phyloP scores from a whole-genome alignment of 2,113 vertebrate genomes.

The Elephantulus edwardii region DNA sequence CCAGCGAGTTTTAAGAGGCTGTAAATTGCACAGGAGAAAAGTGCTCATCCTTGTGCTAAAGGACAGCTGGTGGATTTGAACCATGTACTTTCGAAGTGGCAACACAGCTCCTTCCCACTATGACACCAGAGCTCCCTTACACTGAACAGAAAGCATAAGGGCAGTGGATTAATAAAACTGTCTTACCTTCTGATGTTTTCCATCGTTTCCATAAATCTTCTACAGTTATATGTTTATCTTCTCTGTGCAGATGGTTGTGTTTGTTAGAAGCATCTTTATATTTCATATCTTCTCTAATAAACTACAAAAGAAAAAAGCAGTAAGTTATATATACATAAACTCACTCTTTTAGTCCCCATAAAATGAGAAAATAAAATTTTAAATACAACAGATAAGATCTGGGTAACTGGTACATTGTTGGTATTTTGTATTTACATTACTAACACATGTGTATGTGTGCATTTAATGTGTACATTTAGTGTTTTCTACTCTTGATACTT shows the following conservation, averaged over 20 bases:
- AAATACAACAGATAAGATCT: conserved; percentile 2
- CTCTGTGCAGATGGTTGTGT: conserved; percentile 95
- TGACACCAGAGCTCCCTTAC: too few relatives aligned
- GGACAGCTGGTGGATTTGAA: too few relatives aligned
- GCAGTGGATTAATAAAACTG: neutral
- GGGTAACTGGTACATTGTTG: neutral
- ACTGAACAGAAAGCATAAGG: neutral
- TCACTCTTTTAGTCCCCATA: conserved; percentile 3
- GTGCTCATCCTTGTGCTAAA: too few relatives aligned
- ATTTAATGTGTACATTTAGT: neutral
- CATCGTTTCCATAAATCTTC: conserved; percentile 98
- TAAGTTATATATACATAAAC: conserved; percentile 54
- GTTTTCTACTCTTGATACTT: neutral
- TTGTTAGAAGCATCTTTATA: conserved; percentile 96
- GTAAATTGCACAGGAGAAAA: too few relatives aligned
- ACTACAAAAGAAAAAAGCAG: conserved; percentile 84
- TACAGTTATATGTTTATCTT: conserved; percentile 98
- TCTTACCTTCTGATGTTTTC: conserved; percentile 95
- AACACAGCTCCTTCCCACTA: too few relatives aligned
- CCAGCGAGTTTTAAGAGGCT: too few relatives aligned
- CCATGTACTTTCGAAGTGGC: too few relatives aligned
- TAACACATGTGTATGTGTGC: neutral
- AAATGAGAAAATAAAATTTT: conserved; percentile 12
- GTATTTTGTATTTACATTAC: conserved; percentile 21
- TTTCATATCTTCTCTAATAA: conserved; percentile 99